These are phyloP conservation scores for Hylomyscus alleni DNA, from an alignment of 2,797 vertebrate species.

Conservation along the genomic window DNA sequence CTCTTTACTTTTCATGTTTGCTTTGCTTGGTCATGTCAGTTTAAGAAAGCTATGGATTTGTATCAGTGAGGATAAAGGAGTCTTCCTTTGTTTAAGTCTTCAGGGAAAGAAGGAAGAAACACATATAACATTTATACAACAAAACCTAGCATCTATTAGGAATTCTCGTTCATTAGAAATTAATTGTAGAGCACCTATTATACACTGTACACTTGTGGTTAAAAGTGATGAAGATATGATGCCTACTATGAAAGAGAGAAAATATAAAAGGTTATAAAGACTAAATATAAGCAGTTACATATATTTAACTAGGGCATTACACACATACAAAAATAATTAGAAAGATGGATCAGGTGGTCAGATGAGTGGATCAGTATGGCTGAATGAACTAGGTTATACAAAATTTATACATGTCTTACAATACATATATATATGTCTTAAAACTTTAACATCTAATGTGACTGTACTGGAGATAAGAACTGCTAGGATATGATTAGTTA, in stretches of 20 bases:
- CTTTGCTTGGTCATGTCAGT: neutral
- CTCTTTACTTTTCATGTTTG: conserved; percentile 20
- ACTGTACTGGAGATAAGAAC: neutral
- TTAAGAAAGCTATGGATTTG: neutral
- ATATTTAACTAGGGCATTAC: neutral
- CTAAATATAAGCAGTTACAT: neutral
- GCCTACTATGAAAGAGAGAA: neutral
- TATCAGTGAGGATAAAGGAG: neutral
- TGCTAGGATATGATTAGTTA: neutral
- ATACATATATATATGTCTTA: neutral
- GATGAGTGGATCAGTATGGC: neutral
- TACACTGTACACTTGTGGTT: neutral
- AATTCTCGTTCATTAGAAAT: neutral
- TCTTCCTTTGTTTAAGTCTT: neutral
- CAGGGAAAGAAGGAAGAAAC: conserved; percentile 23
- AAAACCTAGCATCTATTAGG: neutral
- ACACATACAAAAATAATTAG: neutral
- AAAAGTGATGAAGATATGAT: neutral
- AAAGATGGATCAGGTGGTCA: neutral
- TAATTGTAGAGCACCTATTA: neutral
- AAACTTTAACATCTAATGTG: neutral
- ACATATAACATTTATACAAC: neutral
- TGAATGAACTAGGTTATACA: neutral
- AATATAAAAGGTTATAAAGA: neutral
- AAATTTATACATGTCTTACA: neutral